Evolutionary conservation across 2,888 invertebrate species (phyloP).

Genomic region (Apodemia mormo): DNA sequence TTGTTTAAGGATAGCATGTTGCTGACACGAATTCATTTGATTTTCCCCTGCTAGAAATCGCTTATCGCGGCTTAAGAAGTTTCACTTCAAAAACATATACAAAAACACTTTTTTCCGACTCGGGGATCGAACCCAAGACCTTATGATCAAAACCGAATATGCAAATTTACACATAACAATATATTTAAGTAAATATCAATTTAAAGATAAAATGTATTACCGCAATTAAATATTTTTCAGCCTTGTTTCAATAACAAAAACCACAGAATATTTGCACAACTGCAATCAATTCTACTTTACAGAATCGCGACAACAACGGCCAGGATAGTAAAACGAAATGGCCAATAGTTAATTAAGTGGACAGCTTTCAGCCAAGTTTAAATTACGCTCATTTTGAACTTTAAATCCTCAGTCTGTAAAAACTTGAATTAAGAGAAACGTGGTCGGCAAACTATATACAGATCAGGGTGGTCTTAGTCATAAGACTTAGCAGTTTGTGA

Average conservation of each 20-base stretch:
- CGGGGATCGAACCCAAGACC: too few relatives aligned
- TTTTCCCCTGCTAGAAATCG: too few relatives aligned
- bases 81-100: too few relatives aligned
- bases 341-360: constrained; percentile 34
- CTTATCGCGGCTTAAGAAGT: too few relatives aligned
- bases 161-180: too few relatives aligned
- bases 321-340: constrained; percentile 31
- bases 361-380: constrained; percentile 32
- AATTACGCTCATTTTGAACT: constrained; percentile 35
- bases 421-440: constrained; percentile 30
- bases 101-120: too few relatives aligned
- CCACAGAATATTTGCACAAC: constrained; percentile 13
- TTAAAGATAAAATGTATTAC: neutral
- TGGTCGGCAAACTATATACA: constrained; percentile 16
- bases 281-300: constrained; percentile 23
- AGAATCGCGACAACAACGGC: constrained; percentile 18
- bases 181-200: neutral
- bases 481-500: neutral
- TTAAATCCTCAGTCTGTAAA: constrained; percentile 31
- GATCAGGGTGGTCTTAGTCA: neutral
- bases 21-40: too few relatives aligned
- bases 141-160: too few relatives aligned
- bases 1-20: too few relatives aligned
- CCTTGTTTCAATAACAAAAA: neutral
- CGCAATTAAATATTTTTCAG: neutral